Base-by-base conservation (phyloP, 1,140 invertebrate species). In the Tenebrio molitor region DNA sequence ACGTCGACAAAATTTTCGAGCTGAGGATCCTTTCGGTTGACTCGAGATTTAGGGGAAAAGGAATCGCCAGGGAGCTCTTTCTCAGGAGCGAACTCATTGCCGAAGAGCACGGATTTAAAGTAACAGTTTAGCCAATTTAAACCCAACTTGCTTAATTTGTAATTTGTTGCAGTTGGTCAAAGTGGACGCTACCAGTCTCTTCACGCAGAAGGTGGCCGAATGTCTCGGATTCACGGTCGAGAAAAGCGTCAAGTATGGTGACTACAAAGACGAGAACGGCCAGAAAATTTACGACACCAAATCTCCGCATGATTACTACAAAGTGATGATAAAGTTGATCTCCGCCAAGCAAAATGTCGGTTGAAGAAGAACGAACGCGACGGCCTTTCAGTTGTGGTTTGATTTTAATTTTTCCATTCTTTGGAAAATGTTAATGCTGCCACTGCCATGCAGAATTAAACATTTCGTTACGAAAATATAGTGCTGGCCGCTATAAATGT, bases 11-110 rank as follows among this genome's bases (percentile, higher is more conserved):
- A 67, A 87, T 93, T n/a, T 91, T 95, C 75, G 93, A 95, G 81
- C 90, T 91, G 74, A 86, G 92, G 44, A 93, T 95, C 71, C 88
- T 95, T 6, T 92, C 91, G 19, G 91, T 94, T 3, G 90, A 92
- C 68, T 85, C 88, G 16, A 81, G 84, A 41, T 92, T 87, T 71
- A 86, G 93, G 5, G 92, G 92, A 0, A 85, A 83, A 74, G 92
- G 92, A 7, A 83, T 94, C 39, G 92, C 91, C 1, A 90, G 90
- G 71, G 85, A 91, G 73, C 84, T 95, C 5, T 88, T 94, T 79
- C 83, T 83, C 4, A 86, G 87, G 14, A 90, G 90, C 77, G 86
- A 91, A 66, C 84, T 88, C 14, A 82, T 89, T n/a, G 92, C 91
- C 0, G 87, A 82, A 74, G 85, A 89, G 70, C 82, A 86, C 69